Evolutionary conservation across 2,888 invertebrate genomes (phyloP).

Genomic region (Ischnura elegans): DNA sequence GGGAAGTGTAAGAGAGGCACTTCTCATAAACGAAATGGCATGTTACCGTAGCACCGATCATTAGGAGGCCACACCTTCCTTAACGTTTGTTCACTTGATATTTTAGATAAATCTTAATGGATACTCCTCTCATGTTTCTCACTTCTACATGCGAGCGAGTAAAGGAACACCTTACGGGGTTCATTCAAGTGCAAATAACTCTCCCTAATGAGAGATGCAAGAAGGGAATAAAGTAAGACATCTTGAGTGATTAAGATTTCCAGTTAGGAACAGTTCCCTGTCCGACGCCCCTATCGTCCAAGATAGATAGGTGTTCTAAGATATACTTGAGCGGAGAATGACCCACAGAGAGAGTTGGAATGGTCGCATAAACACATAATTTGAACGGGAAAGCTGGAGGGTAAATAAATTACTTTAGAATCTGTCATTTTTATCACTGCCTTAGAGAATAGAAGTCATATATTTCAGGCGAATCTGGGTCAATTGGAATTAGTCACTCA

Average conservation of each 20-base stretch:
- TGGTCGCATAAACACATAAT: too few species aligned
- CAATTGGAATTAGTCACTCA: too few species aligned
- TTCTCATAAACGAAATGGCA: too few species aligned
- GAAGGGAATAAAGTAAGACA: not conserved
- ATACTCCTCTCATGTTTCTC: not conserved
- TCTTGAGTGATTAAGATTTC: not conserved
- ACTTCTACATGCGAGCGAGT: not conserved
- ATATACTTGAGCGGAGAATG: too few species aligned
- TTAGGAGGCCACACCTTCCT: not conserved
- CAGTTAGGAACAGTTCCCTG: not conserved
- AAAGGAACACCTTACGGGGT: not conserved
- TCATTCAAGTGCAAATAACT: not conserved
- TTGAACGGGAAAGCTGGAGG: too few species aligned
- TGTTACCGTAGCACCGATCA: too few species aligned
- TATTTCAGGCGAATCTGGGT: too few species aligned
- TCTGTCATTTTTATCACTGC: too few species aligned
- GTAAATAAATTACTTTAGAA: too few species aligned
- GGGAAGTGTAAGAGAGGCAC: too few species aligned
- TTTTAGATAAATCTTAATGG: conserved; percentile 4
- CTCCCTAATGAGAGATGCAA: not conserved
- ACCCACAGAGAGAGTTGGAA: too few species aligned
- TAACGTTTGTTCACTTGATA: not conserved
- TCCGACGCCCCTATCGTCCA: not conserved
- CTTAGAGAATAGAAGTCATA: too few species aligned
- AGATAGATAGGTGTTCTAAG: not conserved